Base-by-base conservation (phyloP, 1,140 invertebrate genomes). In the Drosophila bipectinata region DNA sequence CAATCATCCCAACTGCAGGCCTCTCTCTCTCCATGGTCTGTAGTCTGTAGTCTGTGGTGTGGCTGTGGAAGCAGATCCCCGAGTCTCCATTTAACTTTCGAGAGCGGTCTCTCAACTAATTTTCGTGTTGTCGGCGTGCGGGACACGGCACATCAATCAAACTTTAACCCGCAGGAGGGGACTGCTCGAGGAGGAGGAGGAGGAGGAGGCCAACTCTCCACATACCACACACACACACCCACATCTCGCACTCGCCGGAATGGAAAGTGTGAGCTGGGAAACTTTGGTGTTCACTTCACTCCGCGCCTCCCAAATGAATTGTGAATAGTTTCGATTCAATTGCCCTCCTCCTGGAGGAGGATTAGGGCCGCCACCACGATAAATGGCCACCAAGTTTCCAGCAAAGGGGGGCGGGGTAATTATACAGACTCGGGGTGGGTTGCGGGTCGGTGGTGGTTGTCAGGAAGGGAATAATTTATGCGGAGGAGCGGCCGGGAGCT, bases 121-220 rank as follows among this genome's bases (percentile, higher is more conserved):
- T 87, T 85, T 85, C 77, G 77, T 73, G 75, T 81, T 85, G 82
- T 81, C 78, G 81, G 82, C 78, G 53, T 72, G 58, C 73, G 72
- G 82, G 64, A 63, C 60, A 56, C 48, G 67, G 63, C 74, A 82
- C 83, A 85, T 85, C 78, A 85, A 82, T 85, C 82, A 85, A 87
- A 87, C 67, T 71, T 77, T 74, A 74, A 48, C 21, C 72, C 61
- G 21, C 21, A 21, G 21, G 21, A 21, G 1, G 18, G 2, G 18
- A 1, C 0, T 15, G 15, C 15, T 15, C 18, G 18, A 1, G 18
- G 21, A 21, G 21, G 21, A 21, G 21, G 21, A 21, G 21, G 21
- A 21, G 21, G 21, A 0, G 21, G 18, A 18, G 18, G 18, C 18
- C 18, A 18, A 1, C 18, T 18, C 18, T 18, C 18, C 26, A 28